A percentile compares a stretch with the other conserved stretches of the same genome.
phyloP scores from a whole-genome alignment of 2,113 vertebrate species.

The Macrotus californicus region DNA sequence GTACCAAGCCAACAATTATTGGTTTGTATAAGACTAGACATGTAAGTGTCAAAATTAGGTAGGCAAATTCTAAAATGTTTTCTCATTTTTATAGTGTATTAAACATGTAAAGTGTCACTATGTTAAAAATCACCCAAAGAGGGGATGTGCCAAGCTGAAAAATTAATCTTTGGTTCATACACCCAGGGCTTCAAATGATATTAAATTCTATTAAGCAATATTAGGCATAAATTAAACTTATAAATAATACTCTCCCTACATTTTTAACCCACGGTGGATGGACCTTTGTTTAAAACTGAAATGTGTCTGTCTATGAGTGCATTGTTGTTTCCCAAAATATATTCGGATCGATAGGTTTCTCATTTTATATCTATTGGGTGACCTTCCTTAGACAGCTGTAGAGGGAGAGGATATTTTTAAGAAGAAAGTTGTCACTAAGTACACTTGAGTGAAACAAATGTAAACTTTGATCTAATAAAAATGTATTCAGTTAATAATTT shows the following conservation, averaged over 20 bases:
- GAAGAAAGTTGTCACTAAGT: neutral
- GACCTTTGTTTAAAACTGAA: conserved; percentile 8
- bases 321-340: neutral
- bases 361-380: neutral
- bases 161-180: conserved; percentile 22
- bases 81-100: neutral
- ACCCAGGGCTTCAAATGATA: neutral
- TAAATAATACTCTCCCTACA: neutral
- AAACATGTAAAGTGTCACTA: neutral
- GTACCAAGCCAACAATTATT: neutral
- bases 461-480: conserved; percentile 21
- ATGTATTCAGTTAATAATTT: neutral
- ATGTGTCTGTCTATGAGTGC: neutral
- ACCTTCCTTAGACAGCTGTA: neutral
- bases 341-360: neutral
- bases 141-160: neutral
- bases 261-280: neutral
- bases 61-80: neutral
- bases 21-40: neutral
- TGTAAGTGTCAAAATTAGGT: neutral
- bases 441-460: neutral
- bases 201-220: neutral
- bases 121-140: neutral
- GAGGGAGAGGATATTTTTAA: neutral
- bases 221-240: neutral